Evolutionary conservation across 2,888 invertebrate species (phyloP).

Genomic region (Cyrtodaria siliqua): DNA sequence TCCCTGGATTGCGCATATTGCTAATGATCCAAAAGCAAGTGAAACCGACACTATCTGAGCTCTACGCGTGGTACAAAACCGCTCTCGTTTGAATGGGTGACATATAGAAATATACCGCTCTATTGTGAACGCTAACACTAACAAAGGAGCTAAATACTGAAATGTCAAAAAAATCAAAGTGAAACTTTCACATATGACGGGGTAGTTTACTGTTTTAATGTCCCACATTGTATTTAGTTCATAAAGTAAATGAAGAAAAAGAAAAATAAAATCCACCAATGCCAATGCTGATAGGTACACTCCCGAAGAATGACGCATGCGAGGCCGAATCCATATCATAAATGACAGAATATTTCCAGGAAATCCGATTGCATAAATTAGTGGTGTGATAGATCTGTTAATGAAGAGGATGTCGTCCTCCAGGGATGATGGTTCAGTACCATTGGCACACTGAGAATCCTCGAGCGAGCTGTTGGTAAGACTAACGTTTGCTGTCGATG

Average conservation of each 20-base stretch:
- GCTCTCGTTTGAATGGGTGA: conserved; percentile 82
- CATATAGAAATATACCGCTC: conserved; percentile 85
- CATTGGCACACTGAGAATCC: too few relatives aligned
- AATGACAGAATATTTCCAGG: conserved; percentile 84
- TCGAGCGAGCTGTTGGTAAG: too few relatives aligned
- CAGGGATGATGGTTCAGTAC: not conserved
- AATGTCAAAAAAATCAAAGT: conserved; percentile 80
- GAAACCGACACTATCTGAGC: conserved; percentile 78
- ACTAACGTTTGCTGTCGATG: too few relatives aligned
- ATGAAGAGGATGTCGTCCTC: conserved; percentile 26
- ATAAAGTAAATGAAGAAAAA: conserved; percentile 80
- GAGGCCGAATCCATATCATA: conserved; percentile 83
- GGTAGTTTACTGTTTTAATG: conserved; percentile 72
- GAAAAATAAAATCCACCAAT: conserved; percentile 83
- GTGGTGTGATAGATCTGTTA: conserved; percentile 63
- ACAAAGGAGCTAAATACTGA: conserved; percentile 83
- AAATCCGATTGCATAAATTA: conserved; percentile 84
- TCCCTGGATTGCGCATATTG: conserved; percentile 79
- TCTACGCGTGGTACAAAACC: conserved; percentile 80
- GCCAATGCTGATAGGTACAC: conserved; percentile 85
- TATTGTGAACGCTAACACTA: conserved; percentile 85
- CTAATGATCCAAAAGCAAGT: conserved; percentile 73
- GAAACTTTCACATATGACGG: conserved; percentile 82
- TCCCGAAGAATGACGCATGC: conserved; percentile 85
- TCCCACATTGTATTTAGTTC: conserved; percentile 82